Conservation (phyloP, 2,113 vertebrate genomes). For the Odobenus rosmarus region DNA sequence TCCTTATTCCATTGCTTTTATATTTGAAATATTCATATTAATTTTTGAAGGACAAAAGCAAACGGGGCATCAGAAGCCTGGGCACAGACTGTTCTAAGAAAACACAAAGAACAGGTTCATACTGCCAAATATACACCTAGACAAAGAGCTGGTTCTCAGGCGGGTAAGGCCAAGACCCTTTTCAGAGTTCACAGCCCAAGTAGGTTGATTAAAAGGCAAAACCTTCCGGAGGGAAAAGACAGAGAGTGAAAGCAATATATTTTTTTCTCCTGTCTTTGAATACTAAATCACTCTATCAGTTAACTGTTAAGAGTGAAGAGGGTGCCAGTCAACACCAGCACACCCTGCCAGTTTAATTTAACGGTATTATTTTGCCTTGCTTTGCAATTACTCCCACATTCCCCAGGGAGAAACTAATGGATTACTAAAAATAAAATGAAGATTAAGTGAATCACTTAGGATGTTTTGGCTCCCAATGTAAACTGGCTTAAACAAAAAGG, state of each 20-base stretch:
- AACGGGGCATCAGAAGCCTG: not conserved
- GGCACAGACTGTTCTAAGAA: not conserved
- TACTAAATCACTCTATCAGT: slow-evolving; percentile 70
- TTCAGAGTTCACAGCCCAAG: not conserved
- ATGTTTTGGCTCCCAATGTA: slow-evolving; percentile 72
- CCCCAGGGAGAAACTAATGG: slow-evolving; percentile 85
- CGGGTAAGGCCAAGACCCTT: not conserved
- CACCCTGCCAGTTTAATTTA: slow-evolving; percentile 78
- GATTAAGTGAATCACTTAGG: slow-evolving; percentile 75
- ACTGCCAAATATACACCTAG: not conserved
- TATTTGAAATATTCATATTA: not conserved
- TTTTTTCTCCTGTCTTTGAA: slow-evolving; percentile 77
- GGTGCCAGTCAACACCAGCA: slow-evolving; percentile 83
- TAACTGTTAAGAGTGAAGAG: slow-evolving; percentile 72
- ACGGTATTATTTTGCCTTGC: slow-evolving; percentile 81
- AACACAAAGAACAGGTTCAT: not conserved
- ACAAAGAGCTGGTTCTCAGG: not conserved
- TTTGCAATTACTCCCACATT: slow-evolving; percentile 86
- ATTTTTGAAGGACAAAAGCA: slow-evolving; percentile 41
- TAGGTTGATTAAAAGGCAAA: slow-evolving; percentile 28
- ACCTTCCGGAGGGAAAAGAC: not conserved
- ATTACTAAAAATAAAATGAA: slow-evolving; percentile 88
- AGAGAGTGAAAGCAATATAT: not conserved
- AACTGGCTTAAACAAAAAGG: slow-evolving; percentile 74
- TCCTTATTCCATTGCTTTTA: not conserved